phyloP scores from a whole-genome alignment of 2,888 invertebrate genomes.

The Caenorhabditis afra region DNA sequence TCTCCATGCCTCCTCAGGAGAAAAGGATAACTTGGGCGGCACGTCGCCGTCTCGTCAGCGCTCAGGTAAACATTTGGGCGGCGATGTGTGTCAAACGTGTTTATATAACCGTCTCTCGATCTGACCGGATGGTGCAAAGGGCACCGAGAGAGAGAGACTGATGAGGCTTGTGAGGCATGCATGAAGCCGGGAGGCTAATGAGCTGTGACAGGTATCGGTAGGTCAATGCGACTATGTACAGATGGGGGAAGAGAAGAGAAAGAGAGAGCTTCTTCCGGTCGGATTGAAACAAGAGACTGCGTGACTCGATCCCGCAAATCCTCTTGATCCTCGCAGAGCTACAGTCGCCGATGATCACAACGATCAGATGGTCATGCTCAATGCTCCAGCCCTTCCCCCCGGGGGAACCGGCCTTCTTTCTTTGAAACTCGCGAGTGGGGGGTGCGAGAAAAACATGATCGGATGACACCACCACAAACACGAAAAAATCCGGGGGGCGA shows the following conservation, averaged over 20 bases:
- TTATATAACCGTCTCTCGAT: conserved; percentile 50
- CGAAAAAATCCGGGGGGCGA: conserved; percentile 10
- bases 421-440: background rate
- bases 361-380: background rate
- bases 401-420: no score
- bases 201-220: conserved; percentile 11
- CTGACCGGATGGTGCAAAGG: background rate
- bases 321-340: no score
- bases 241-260: background rate
- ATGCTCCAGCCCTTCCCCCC: no score
- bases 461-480: conserved; percentile 44
- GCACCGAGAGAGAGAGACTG: conserved; percentile 4
- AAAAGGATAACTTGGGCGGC: background rate
- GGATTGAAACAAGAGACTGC: no score
- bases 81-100: conserved; percentile 58
- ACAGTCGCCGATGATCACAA: no score
- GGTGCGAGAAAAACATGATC: conserved; percentile 44
- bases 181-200: background rate
- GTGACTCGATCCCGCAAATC: no score
- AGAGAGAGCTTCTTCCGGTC: no score
- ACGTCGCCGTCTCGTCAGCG: conserved; percentile 14
- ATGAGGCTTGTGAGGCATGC: conserved; percentile 42
- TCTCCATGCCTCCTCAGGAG: conserved; percentile 23
- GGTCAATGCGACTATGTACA: background rate
- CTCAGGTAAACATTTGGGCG: conserved; percentile 44